phyloP scores from a whole-genome alignment of 2,888 invertebrate species.

The Heliconius hortense region DNA sequence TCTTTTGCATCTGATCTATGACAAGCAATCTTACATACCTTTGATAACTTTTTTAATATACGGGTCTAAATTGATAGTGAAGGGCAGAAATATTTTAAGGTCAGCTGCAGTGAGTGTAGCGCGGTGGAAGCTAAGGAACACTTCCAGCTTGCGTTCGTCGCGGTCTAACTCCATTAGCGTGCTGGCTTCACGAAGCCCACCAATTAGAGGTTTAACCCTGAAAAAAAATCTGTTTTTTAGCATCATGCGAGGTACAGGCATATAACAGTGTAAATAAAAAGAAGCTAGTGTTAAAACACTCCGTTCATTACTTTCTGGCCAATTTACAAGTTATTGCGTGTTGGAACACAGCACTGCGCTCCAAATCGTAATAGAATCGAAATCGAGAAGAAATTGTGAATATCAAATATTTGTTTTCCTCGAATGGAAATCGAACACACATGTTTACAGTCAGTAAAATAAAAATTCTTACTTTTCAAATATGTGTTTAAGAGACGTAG shows the following conservation, averaged over 20 bases:
- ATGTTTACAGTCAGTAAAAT: too few relatives aligned
- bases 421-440: too few relatives aligned
- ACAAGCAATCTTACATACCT: slow-evolving; percentile 79
- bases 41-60: slow-evolving; percentile 98
- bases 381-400: too few relatives aligned
- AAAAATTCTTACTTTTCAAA: slow-evolving; percentile 91
- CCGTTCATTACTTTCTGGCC: too few relatives aligned
- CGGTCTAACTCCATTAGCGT: slow-evolving; percentile 95
- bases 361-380: too few relatives aligned
- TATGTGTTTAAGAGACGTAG: slow-evolving; percentile 91
- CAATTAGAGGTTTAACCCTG: slow-evolving; percentile 91
- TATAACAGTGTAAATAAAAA: neutral
- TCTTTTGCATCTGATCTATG: too few relatives aligned
- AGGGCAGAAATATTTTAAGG: slow-evolving; percentile 97
- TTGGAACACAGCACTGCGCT: too few relatives aligned
- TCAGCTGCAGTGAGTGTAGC: slow-evolving; percentile 92
- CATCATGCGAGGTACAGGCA: neutral
- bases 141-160: slow-evolving; percentile 96
- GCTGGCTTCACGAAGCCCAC: slow-evolving; percentile 92
- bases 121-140: slow-evolving; percentile 94
- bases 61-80: slow-evolving; percentile 99
- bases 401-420: too few relatives aligned
- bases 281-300: too few relatives aligned
- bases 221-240: neutral
- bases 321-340: too few relatives aligned